Percentiles rank a stretch among this genome's conserved stretches.
Evolutionary conservation across 1,140 invertebrate genomes (phyloP).

Genomic region (Lepidostoma basale): DNA sequence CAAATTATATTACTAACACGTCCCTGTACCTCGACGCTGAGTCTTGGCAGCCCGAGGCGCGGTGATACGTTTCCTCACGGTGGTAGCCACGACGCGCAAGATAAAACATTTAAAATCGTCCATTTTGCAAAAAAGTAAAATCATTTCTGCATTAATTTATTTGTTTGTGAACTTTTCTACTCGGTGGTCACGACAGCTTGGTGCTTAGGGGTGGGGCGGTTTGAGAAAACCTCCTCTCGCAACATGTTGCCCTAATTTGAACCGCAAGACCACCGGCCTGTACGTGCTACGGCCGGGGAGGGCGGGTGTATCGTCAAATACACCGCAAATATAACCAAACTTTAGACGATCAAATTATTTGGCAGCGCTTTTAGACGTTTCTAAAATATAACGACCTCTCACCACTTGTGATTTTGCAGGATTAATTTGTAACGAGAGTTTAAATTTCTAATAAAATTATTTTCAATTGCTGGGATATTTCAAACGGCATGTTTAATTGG

Average conservation of each 20-base stretch:
- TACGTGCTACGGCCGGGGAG: slow-evolving; percentile 19
- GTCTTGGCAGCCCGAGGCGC: background rate
- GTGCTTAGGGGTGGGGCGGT: background rate
- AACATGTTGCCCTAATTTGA: slow-evolving; percentile 45
- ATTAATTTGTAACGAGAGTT: too few species aligned
- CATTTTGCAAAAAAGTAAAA: background rate
- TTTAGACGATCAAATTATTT: slow-evolving; percentile 17
- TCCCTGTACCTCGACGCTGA: slow-evolving; percentile 2
- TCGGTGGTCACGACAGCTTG: background rate
- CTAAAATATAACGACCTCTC: slow-evolving; percentile 3
- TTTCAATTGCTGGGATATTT: too few species aligned
- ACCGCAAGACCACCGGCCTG: slow-evolving; percentile 27
- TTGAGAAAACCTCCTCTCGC: slow-evolving; percentile 29
- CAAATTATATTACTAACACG: slow-evolving; percentile 37
- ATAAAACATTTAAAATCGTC: background rate
- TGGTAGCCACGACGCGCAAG: background rate
- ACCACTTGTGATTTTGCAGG: too few species aligned
- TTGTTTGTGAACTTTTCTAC: slow-evolving; percentile 1
- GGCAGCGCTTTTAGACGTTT: background rate
- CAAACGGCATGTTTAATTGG: too few species aligned
- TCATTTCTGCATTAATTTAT: background rate
- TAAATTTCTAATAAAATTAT: too few species aligned
- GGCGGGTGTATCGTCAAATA: slow-evolving; percentile 35
- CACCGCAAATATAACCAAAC: slow-evolving; percentile 35
- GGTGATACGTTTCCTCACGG: background rate